These are phyloP conservation scores for Apamea monoglypha DNA, from an alignment of 2,888 invertebrate genomes.

Conservation along the genomic window DNA sequence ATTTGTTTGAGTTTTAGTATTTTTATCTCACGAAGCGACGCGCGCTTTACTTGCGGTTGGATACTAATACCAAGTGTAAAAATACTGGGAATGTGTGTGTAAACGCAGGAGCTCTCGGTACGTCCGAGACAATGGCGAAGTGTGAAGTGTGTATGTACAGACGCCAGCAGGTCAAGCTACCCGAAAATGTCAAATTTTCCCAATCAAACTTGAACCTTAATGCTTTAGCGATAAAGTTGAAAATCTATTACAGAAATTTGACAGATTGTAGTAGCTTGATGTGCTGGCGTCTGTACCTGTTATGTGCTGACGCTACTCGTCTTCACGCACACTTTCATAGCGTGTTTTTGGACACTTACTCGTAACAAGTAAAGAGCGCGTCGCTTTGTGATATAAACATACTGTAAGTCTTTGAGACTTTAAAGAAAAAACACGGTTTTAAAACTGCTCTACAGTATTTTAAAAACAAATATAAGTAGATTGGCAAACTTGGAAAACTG, in stretches of 20 bases:
- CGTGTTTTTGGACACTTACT: not conserved
- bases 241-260: too few relatives aligned
- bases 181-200: too few relatives aligned
- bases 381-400: not conserved
- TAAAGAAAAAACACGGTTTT: not conserved
- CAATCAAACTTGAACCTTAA: too few relatives aligned
- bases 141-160: not conserved
- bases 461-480: not conserved
- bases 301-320: not conserved
- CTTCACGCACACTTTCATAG: not conserved
- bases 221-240: too few relatives aligned
- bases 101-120: not conserved
- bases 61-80: not conserved
- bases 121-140: not conserved
- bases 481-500: not conserved
- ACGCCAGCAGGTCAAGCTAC: too few relatives aligned
- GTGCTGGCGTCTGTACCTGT: too few relatives aligned
- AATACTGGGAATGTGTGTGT: not conserved
- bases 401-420: not conserved
- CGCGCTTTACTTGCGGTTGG: not conserved
- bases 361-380: not conserved
- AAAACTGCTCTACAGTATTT: not conserved
- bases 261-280: too few relatives aligned
- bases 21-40: not conserved
- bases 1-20: not conserved